Conservation (phyloP, 2,113 vertebrate species). For the Oryzias woworae region DNA sequence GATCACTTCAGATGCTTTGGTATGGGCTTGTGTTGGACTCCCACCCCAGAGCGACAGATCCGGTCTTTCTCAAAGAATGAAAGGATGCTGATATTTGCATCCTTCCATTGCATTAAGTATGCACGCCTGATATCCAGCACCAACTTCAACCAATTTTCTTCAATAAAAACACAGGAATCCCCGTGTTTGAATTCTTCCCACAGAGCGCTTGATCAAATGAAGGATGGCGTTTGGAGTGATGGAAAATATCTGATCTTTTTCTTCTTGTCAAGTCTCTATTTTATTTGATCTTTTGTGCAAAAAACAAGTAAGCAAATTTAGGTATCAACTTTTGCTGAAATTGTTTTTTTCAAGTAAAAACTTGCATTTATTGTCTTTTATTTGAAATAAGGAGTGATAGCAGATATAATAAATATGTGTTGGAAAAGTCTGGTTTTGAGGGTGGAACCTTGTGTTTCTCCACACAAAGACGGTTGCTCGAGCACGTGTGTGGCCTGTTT, state of each 20-base stretch:
- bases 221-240: too few relatives aligned
- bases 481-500: neutral
- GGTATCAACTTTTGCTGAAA: neutral
- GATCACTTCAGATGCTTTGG: too few relatives aligned
- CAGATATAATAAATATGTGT: neutral
- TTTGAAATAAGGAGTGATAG: neutral
- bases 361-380: neutral
- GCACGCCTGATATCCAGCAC: slow-evolving; percentile 9
- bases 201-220: too few relatives aligned
- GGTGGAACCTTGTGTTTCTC: too few relatives aligned
- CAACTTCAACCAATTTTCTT: too few relatives aligned
- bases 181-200: too few relatives aligned
- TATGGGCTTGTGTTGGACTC: too few relatives aligned
- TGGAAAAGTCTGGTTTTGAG: neutral
- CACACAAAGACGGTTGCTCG: neutral
- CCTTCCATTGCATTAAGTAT: slow-evolving; percentile 39
- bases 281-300: neutral
- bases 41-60: neutral
- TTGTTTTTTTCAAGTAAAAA: neutral
- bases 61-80: slow-evolving; percentile 28
- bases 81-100: slow-evolving; percentile 57
- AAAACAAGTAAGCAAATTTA: neutral
- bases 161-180: too few relatives aligned
- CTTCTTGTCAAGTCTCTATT: too few relatives aligned
- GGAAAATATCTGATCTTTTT: too few relatives aligned